A percentile compares a stretch with the other conserved stretches of the same genome.
phyloP scores from a whole-genome alignment of 2,113 vertebrate species.

The Cottus gobio region DNA sequence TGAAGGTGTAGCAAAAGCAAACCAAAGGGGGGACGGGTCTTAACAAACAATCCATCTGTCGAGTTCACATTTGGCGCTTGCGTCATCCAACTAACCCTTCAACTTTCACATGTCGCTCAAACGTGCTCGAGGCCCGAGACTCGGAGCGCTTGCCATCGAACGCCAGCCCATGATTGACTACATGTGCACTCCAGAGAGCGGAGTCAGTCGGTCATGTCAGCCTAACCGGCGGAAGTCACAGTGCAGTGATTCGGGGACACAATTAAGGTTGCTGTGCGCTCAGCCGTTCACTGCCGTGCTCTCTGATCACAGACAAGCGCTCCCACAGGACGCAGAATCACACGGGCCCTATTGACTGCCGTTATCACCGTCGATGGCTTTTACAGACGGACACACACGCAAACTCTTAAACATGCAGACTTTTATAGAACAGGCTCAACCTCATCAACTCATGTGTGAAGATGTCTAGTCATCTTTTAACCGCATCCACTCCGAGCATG shows the following conservation, averaged over 20 bases:
- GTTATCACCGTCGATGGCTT: slow-evolving; percentile 61
- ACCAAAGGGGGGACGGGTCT: neutral
- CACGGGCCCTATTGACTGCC: slow-evolving; percentile 56
- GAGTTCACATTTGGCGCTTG: neutral
- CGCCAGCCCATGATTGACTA: slow-evolving; percentile 51
- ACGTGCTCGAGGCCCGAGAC: neutral
- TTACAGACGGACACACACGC: neutral
- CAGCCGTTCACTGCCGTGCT: slow-evolving; percentile 59
- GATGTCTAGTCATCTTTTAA: neutral
- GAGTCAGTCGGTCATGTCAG: slow-evolving; percentile 66
- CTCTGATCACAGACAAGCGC: slow-evolving; percentile 74
- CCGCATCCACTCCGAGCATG: neutral
- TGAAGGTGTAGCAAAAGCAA: neutral
- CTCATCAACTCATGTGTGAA: neutral
- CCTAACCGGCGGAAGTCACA: slow-evolving; percentile 67
- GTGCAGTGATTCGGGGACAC: slow-evolving; percentile 69
- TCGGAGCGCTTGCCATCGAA: slow-evolving; percentile 13
- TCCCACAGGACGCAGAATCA: slow-evolving; percentile 49
- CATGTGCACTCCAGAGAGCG: slow-evolving; percentile 49
- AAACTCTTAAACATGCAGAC: neutral
- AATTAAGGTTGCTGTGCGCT: slow-evolving; percentile 74
- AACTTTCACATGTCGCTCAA: neutral
- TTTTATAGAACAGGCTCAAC: neutral
- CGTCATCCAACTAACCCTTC: neutral
- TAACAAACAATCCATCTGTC: neutral